A percentile compares a stretch with the other conserved stretches of the same genome.
Evolutionary conservation across 2,888 invertebrate genomes (phyloP).

Genomic region (Scrobipalpa costella): DNA sequence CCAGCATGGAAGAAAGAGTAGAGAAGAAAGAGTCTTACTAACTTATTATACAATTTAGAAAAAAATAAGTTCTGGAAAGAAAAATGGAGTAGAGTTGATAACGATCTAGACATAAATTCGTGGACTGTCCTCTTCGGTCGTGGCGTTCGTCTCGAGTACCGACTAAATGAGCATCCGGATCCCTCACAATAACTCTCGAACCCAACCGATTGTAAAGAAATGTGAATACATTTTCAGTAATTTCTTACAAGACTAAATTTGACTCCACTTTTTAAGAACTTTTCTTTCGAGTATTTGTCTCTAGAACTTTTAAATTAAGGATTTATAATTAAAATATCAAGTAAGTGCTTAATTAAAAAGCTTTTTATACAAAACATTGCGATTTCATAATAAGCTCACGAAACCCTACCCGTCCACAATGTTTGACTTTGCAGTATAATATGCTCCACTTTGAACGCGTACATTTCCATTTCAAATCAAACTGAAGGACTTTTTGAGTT

Average conservation of each 20-base stretch:
- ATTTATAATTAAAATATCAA: too few species aligned
- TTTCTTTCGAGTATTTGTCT: neutral
- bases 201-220: constrained; percentile 48
- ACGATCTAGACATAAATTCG: too few species aligned
- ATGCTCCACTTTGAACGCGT: constrained; percentile 29
- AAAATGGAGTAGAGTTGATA: too few species aligned
- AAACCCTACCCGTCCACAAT: neutral
- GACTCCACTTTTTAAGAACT: neutral
- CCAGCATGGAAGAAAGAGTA: too few species aligned
- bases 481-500: constrained; percentile 44
- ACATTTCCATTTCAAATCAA: constrained; percentile 38
- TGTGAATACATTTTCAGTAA: constrained; percentile 32
- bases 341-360: neutral
- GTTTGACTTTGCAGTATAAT: neutral
- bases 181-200: constrained; percentile 45
- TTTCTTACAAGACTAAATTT: neutral
- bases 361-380: neutral
- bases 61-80: too few species aligned
- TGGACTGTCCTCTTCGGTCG: constrained; percentile 46
- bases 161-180: constrained; percentile 58
- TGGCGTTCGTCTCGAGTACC: constrained; percentile 60
- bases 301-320: too few species aligned
- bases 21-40: too few species aligned
- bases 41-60: too few species aligned
- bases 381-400: neutral